Evolutionary conservation across 2,797 vertebrate species (phyloP), one percentile per base, ranked within the genome.

Genomic region (Triplophysa bombifrons): DNA sequence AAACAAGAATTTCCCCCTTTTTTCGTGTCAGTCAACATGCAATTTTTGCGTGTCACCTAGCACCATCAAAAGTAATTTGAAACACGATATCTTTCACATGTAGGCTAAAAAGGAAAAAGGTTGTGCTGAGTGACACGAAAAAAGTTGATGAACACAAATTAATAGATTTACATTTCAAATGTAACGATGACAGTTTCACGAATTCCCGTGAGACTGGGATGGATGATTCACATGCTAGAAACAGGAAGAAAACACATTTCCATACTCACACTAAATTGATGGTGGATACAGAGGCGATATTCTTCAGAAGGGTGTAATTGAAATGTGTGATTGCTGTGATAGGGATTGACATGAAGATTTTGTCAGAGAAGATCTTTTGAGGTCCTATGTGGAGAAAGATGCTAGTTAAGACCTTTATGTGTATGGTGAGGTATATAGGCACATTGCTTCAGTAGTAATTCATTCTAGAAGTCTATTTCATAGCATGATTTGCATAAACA

Each of bases 201-300:
- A 27, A 27, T 27, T 27, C 25, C 25, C 25, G 25, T 27, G 25
- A 27, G 25, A 27, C 25, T 27, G 25, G 25, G 25, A 27, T 27
- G 25, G 41, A 64, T 71, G 67, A 63, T 19, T 78, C 30, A 25
- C 51, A 34, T 61, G 46, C 22, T 22, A 10, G 13, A 63, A 48
- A 61, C 19, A 41, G 48, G 11, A 55, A 71, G 53, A 63, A 55
- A n/a, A 16, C 30, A 50, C n/a, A 64, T 71, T 64, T 55, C 0
- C 22, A 30, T 48, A 34, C 61, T 66, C 61, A 69, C 34, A 66
- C 61, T 65, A 38, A 72, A 66, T 68, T 65, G 48, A 79, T 34
- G 69, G 38, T 66, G 19, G 22, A 55, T 22, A 69, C 38, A 5
- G 13, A 38, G 55, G 44, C 67, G 61, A 50, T 50, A 69, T 67